phyloP scores from a whole-genome alignment of 2,888 invertebrate species.

The Platycheirus rosarum region DNA sequence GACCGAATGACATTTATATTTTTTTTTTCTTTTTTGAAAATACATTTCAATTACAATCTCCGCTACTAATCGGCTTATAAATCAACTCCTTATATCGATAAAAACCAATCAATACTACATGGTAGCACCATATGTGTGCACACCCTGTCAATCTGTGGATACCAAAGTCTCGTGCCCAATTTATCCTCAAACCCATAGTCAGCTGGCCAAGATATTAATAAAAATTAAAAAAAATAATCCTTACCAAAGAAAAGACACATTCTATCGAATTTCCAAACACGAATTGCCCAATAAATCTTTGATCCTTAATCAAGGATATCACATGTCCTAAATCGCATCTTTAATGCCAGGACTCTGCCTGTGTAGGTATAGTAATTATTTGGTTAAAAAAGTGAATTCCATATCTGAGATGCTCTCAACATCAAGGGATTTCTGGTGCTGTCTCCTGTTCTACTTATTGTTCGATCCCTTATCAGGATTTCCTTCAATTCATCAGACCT shows the following conservation, averaged over 20 bases:
- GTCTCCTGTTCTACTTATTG: constrained; percentile 5
- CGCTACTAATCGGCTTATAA: constrained; percentile 57
- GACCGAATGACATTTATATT: constrained; percentile 20
- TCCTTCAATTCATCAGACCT: constrained; percentile 8
- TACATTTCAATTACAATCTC: constrained; percentile 36
- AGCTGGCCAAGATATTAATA: constrained; percentile 52
- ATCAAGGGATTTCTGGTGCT: constrained; percentile 3
- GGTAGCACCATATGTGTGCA: constrained; percentile 52
- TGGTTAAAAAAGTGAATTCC: constrained; percentile 30
- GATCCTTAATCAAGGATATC: constrained; percentile 67
- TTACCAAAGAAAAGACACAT: constrained; percentile 29
- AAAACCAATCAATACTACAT: constrained; percentile 20
- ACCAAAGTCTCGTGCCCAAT: constrained; percentile 60
- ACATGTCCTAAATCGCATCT: constrained; percentile 55
- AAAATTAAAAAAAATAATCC: constrained; percentile 41
- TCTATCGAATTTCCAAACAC: constrained; percentile 21
- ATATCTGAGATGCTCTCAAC: constrained; percentile 34
- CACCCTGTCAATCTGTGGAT: constrained; percentile 4
- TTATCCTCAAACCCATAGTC: constrained; percentile 42
- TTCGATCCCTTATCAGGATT: constrained; percentile 61
- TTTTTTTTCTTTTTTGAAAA: constrained; percentile 1
- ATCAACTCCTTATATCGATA: constrained; percentile 26
- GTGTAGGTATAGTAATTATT: constrained; percentile 37
- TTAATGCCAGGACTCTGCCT: constrained; percentile 23
- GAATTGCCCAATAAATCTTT: constrained; percentile 70